Conservation (phyloP, 2,113 vertebrate genomes). For the Podilymbus podiceps region DNA sequence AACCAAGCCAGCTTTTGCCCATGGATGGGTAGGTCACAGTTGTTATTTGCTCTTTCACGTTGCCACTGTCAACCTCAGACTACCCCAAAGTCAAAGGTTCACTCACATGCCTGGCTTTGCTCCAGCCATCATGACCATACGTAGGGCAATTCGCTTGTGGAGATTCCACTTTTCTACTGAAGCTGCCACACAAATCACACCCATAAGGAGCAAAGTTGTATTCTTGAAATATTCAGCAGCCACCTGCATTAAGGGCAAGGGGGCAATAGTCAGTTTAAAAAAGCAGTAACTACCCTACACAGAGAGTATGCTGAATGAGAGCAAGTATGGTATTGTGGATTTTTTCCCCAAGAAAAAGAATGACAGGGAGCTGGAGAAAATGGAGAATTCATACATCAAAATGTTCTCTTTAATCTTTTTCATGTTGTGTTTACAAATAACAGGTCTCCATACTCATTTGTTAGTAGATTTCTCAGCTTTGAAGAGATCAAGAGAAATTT, state of each 20-base stretch:
- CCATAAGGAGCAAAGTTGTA: conserved; percentile 94
- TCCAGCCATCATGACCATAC: conserved; percentile 96
- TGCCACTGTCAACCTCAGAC: not conserved
- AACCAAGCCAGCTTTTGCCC: not conserved
- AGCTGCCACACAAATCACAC: conserved; percentile 95
- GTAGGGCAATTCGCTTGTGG: conserved; percentile 92
- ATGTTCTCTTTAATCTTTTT: not conserved
- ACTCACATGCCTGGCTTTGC: conserved; percentile 98
- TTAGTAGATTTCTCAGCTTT: not conserved
- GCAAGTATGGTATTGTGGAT: not conserved
- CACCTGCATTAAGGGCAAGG: conserved; percentile 75
- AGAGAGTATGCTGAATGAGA: not conserved
- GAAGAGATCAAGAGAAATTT: not conserved
- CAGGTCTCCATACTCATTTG: not conserved
- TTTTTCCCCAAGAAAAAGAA: not conserved
- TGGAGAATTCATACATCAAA: not conserved
- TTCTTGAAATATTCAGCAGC: conserved; percentile 97
- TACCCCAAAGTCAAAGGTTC: not conserved
- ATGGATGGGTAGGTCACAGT: not conserved
- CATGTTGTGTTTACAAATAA: not conserved
- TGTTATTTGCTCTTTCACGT: not conserved
- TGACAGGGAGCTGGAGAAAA: not conserved
- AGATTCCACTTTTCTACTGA: conserved; percentile 98
- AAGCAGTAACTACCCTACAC: not conserved
- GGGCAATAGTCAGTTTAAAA: not conserved